A percentile compares a stretch with the other conserved stretches of the same genome.
phyloP scores from a whole-genome alignment of 2,888 invertebrate genomes.

The Pollenia labialis region DNA sequence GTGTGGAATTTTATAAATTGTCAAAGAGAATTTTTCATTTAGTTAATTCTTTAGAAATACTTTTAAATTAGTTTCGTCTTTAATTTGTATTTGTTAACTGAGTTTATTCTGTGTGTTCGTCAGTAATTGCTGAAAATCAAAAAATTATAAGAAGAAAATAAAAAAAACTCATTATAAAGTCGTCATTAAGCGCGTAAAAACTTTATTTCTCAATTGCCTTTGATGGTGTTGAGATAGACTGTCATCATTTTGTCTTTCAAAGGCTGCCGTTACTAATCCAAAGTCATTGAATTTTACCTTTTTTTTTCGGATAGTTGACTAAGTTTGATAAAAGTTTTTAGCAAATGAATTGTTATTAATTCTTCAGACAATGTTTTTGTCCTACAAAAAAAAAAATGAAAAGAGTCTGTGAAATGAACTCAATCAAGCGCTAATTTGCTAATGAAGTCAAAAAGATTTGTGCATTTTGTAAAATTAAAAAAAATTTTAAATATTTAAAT shows the following conservation, averaged over 20 bases:
- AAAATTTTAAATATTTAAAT: not conserved
- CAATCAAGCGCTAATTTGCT: constrained; percentile 61
- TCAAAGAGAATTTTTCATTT: no score
- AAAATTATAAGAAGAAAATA: not conserved
- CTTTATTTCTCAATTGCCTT: constrained; percentile 32
- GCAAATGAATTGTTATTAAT: constrained; percentile 64
- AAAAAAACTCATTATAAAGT: constrained; percentile 50
- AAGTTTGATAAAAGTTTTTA: constrained; percentile 57
- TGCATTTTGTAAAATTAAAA: constrained; percentile 3
- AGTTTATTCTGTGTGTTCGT: not conserved
- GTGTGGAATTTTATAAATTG: no score
- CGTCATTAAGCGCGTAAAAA: constrained; percentile 60
- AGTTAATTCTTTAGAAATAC: constrained; percentile 33
- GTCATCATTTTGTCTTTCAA: constrained; percentile 17
- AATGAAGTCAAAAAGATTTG: constrained; percentile 60
- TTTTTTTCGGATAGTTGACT: constrained; percentile 2
- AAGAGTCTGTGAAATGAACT: constrained; percentile 49
- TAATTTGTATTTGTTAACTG: constrained; percentile 10
- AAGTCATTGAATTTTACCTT: constrained; percentile 54
- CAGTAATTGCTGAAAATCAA: constrained; percentile 33
- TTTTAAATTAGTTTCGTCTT: constrained; percentile 25
- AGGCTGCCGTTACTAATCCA: constrained; percentile 22
- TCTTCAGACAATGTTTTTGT: constrained; percentile 9
- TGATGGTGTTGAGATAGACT: constrained; percentile 39
- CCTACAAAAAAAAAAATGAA: not conserved